Evolutionary conservation across 2,797 vertebrate genomes (phyloP).

Genomic region (Alosa sapidissima): DNA sequence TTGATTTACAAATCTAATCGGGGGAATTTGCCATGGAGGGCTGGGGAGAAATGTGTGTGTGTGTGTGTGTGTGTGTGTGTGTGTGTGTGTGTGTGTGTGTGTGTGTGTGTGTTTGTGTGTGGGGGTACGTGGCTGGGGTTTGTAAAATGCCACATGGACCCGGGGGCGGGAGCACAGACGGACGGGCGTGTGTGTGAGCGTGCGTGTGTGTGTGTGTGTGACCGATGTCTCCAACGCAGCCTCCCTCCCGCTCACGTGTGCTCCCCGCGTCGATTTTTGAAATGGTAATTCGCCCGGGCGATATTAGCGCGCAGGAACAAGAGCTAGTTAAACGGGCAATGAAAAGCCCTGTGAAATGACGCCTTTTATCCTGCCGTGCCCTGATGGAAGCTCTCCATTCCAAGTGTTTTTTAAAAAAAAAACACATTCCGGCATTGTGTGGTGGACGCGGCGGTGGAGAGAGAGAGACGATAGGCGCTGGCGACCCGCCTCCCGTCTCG

Average conservation of each 20-base stretch:
- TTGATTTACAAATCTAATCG: conserved; percentile 98
- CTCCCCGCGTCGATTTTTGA: conserved; percentile 47
- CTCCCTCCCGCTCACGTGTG: conserved; percentile 27
- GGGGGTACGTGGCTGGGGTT: conserved; percentile 72
- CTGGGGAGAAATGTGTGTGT: conserved; percentile 26
- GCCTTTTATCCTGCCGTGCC: conserved; percentile 41
- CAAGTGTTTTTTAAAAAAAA: conserved; percentile 53
- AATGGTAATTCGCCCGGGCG: conserved; percentile 56
- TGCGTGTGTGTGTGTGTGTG: neutral
- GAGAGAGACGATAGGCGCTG: neutral
- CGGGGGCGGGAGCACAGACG: conserved; percentile 22
- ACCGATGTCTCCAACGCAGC: conserved; percentile 1
- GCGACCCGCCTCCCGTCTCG: conserved; percentile 45
- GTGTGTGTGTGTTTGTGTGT: neutral
- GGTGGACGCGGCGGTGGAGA: conserved; percentile 29
- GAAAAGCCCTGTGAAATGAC: conserved; percentile 55
- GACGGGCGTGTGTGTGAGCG: conserved; percentile 34
- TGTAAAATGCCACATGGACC: conserved; percentile 53
- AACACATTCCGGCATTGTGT: conserved; percentile 49
- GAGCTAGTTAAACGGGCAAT: conserved; percentile 60
- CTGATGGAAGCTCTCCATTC: conserved; percentile 53
- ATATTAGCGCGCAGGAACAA: conserved; percentile 56
- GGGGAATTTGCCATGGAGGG: conserved; percentile 73
- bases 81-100: neutral
- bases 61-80: neutral